Evolutionary conservation across 2,113 vertebrate genomes (phyloP).

Genomic region (Dendropsophus ebraccatus): DNA sequence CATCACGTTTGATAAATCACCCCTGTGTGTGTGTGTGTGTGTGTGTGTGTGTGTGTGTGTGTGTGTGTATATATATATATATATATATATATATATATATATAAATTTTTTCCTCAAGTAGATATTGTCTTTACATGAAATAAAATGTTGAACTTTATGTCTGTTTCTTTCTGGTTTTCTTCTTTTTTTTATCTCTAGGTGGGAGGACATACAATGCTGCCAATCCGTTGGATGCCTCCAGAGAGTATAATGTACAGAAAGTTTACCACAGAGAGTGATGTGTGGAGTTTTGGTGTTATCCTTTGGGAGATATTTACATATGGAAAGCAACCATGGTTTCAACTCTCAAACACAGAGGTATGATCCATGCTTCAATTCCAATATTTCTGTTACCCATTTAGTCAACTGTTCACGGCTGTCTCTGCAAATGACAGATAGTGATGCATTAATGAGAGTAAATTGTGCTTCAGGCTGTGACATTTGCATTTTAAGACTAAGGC

Average conservation of each 20-base stretch:
- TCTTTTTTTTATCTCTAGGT: constrained; percentile 81
- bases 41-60: too few relatives aligned
- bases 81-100: too few relatives aligned
- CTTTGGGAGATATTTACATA: constrained; percentile 99
- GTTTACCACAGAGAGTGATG: constrained; percentile 96
- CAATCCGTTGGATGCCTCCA: constrained; percentile 98
- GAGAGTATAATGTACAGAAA: constrained; percentile 99
- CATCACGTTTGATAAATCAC: too few relatives aligned
- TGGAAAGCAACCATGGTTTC: constrained; percentile 98
- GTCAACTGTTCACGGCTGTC: not conserved
- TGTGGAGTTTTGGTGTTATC: constrained; percentile 98
- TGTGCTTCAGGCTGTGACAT: too few relatives aligned
- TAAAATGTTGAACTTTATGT: too few relatives aligned
- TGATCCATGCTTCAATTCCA: not conserved
- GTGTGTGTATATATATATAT: too few relatives aligned
- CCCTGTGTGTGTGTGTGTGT: too few relatives aligned
- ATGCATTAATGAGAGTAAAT: not conserved
- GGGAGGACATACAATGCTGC: constrained; percentile 97
- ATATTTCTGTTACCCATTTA: not conserved
- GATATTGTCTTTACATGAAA: too few relatives aligned
- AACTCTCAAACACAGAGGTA: constrained; percentile 98
- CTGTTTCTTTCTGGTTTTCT: too few relatives aligned
- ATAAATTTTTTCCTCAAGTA: too few relatives aligned
- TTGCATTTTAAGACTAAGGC: not conserved
- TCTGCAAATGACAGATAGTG: not conserved